A percentile compares a stretch with the other conserved stretches of the same genome.
phyloP scores from a whole-genome alignment of 2,888 invertebrate species.

The Chymomyza fuscimana region DNA sequence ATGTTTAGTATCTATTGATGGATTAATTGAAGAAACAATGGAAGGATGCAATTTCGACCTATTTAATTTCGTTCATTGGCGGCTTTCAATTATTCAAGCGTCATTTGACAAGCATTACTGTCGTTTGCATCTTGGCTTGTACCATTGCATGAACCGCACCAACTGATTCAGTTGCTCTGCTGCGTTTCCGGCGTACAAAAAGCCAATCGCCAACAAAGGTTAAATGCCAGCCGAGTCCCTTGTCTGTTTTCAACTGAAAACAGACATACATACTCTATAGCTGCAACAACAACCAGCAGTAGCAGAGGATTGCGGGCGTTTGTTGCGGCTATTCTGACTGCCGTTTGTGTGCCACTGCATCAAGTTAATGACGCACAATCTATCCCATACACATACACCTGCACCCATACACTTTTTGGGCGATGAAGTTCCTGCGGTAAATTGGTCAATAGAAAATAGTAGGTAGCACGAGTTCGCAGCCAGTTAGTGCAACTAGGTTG shows the following conservation, averaged over 20 bases:
- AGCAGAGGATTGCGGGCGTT: slow-evolving; percentile 35
- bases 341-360: slow-evolving; percentile 42
- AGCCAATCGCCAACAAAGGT: slow-evolving; percentile 52
- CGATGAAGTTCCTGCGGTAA: slow-evolving; percentile 69
- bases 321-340: slow-evolving; percentile 40
- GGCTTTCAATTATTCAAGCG: slow-evolving; percentile 59
- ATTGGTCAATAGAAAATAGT: slow-evolving; percentile 70
- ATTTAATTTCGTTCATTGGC: slow-evolving; percentile 2
- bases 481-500: slow-evolving; percentile 48
- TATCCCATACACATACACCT: slow-evolving; percentile 37
- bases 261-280: slow-evolving; percentile 9
- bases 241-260: slow-evolving; percentile 18
- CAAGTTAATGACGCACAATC: slow-evolving; percentile 68
- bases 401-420: slow-evolving; percentile 24
- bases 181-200: slow-evolving; percentile 45
- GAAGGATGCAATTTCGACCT: no score
- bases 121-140: slow-evolving; percentile 22
- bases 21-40: no score
- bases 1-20: not conserved
- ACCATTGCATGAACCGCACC: slow-evolving; percentile 50
- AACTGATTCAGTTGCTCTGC: slow-evolving; percentile 51
- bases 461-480: slow-evolving; percentile 12
- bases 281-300: slow-evolving; percentile 3
- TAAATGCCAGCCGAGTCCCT: slow-evolving; percentile 29
- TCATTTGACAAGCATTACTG: slow-evolving; percentile 51